Conservation (phyloP, 64 coral and sea anemone genomes). For the Catalaphyllia jardinei region DNA sequence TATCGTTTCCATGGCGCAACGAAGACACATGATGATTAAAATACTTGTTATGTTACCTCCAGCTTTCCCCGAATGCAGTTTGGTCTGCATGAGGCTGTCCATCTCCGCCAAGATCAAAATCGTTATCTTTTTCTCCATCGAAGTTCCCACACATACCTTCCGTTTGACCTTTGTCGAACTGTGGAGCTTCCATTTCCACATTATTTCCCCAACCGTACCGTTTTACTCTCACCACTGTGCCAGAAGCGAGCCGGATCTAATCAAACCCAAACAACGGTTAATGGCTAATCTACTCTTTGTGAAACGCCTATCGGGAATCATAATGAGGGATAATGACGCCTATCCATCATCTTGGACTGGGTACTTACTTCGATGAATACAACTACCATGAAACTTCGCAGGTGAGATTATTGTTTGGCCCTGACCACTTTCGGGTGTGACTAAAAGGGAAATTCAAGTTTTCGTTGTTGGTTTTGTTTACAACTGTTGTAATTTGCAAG, state of each 20-base stretch:
- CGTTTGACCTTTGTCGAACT: slow-evolving; percentile 15
- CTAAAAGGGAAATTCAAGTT: too few relatives aligned
- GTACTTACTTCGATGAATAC: too few relatives aligned
- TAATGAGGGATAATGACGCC: too few relatives aligned
- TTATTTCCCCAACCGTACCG: slow-evolving; percentile 64
- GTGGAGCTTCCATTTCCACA: slow-evolving; percentile 43
- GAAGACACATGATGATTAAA: too few relatives aligned
- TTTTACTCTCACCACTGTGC: slow-evolving; percentile 15
- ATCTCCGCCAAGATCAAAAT: slow-evolving; percentile 49
- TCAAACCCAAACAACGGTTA: background rate
- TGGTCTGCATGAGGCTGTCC: background rate
- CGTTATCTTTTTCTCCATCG: slow-evolving; percentile 29
- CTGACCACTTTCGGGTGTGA: too few relatives aligned
- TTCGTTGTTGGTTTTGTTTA: too few relatives aligned
- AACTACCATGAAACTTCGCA: too few relatives aligned
- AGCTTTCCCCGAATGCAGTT: slow-evolving; percentile 51
- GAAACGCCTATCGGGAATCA: too few relatives aligned
- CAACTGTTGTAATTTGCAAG: too few relatives aligned
- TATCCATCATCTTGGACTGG: too few relatives aligned
- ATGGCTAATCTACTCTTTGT: background rate
- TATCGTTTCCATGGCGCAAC: too few relatives aligned
- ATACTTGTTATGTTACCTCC: slow-evolving; percentile 50
- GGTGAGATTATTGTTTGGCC: too few relatives aligned
- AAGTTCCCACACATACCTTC: slow-evolving; percentile 71
- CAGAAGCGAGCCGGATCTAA: slow-evolving; percentile 60